Evolutionary conservation across 1,140 invertebrate species (phyloP), one percentile per base, ranked within the genome.

Genomic region (Aricia agestis): DNA sequence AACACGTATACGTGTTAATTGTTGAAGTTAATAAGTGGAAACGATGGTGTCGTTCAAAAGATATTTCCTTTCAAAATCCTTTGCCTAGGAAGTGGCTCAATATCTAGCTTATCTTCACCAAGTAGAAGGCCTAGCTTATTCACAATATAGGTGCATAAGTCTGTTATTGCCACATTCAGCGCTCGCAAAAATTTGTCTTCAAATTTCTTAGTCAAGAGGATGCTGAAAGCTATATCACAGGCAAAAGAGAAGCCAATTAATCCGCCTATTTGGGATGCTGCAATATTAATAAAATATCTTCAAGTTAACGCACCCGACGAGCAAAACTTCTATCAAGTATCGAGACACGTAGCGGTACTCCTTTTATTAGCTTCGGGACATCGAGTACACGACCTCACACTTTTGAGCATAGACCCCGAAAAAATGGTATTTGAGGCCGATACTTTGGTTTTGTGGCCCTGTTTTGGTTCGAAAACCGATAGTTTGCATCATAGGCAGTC

Each of bases 251-350:
- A 42, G 41, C 6, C 41, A 42, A 42, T 42, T 9, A 42, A 42
- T 42, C 41, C 41, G 11, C 41, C 41, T 42, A 42, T 42, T 42
- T 42, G 41, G 41, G 41, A 42, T 42, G 41, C 41, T 42, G 6
- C 41, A 9, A 42, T 42, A 9, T 42, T 42, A 42, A 42, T 42
- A 42, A 42, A 42, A 45, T 86, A 89, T 72, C 79, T 74, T 31
- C 86, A 86, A 71, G 79, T 78, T 25, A 42, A 67, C 86, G 89
- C 67, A 83, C 41, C 17, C n/a, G 32, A 36, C 42, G 42, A 67
- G 66, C 66, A 45, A 19, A 9, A 18, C 19, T 52, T 73, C 92
- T 69, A 19, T 78, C 4, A 75, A 78, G 13, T 74, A 72, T 68
- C 77, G 75, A 17, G 66, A 72, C 19, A 67, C 77, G 36, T 77